Evolutionary conservation across 2,797 vertebrate genomes (phyloP).

Genomic region (Diplodus puntazzo): DNA sequence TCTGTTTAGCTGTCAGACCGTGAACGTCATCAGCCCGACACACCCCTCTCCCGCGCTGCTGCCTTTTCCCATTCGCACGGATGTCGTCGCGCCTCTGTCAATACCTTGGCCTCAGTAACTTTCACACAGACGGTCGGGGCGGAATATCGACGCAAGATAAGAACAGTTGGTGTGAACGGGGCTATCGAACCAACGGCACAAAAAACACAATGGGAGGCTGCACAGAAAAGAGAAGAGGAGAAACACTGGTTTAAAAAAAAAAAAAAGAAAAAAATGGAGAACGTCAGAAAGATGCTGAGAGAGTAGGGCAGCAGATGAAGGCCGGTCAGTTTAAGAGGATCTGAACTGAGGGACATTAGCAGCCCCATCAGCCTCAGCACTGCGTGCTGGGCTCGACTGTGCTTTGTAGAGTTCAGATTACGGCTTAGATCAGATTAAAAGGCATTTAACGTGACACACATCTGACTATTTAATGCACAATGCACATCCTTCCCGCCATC

Average conservation of each 20-base stretch:
- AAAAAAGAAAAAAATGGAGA: neutral
- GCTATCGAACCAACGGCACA: neutral
- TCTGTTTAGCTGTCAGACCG: no score
- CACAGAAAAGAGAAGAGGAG: neutral
- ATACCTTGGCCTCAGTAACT: no score
- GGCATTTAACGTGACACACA: conserved; percentile 16
- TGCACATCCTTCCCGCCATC: conserved; percentile 8
- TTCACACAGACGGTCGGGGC: no score
- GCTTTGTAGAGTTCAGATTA: conserved; percentile 33
- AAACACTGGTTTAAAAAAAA: neutral
- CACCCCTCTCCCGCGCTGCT: no score
- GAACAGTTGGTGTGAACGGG: no score
- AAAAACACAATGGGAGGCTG: no score
- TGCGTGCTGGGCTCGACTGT: conserved; percentile 11
- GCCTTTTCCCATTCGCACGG: no score
- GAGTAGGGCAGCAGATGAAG: conserved; percentile 8
- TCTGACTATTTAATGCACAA: conserved; percentile 38
- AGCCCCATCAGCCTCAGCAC: conserved; percentile 28
- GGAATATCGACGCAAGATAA: no score
- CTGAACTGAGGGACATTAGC: conserved; percentile 27
- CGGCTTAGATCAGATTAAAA: conserved; percentile 51
- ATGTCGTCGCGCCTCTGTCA: no score
- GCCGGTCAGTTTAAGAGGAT: conserved; percentile 49
- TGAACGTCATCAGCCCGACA: no score
- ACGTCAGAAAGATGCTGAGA: neutral